Base-by-base conservation (phyloP, 2,113 vertebrate genomes). In the Pionites leucogaster region DNA sequence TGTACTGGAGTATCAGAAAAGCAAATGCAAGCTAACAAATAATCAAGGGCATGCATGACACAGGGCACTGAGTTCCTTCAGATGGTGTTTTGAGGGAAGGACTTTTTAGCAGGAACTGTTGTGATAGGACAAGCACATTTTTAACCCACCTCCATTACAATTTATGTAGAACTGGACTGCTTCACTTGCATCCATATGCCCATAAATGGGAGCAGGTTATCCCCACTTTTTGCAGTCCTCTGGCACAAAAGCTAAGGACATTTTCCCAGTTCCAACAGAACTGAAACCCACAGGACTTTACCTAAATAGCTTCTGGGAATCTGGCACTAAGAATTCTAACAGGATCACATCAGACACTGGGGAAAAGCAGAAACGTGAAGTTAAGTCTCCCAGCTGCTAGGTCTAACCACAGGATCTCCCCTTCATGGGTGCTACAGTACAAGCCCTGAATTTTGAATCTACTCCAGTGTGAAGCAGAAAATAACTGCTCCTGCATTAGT, bases 371-470 rank as follows among this genome's bases (percentile, higher is more conserved):
- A 62, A 59, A 62, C 8, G 42, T 28, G 20, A 74, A 62, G 24
- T 28, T 17, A 82, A 25, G 27, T 20, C 46, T 82, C 31, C 42
- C 23, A 37, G 13, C 11, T 49, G 8, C 41, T 57, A 52, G 12
- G 29, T 47, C 18, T 39, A 62, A 65, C 25, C 9, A 24, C 0
- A 0, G 27, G 3, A 55, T 28, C 33, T 27, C 29, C 27, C 18
- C 57, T 60, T 44, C 63, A 11, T 42, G 12, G 29, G 25, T 23
- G 44, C 17, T 41, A 15, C 25, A 72, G 52, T 24, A 46, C 35
- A 59, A 60, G 37, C 20, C 6, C 18, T 49, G 14, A 81, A 81
- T 57, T 70, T 41, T 74, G 52, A 77, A 65, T 39, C 23, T 31
- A 11, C 44, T 28, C 20, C 52, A 46, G 4, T 3, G 17, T 17